These are phyloP conservation scores for Hexactinellida sp. DNA, from an alignment of 37 sponge, comb jelly and placozoan species.

Conservation along the genomic window DNA sequence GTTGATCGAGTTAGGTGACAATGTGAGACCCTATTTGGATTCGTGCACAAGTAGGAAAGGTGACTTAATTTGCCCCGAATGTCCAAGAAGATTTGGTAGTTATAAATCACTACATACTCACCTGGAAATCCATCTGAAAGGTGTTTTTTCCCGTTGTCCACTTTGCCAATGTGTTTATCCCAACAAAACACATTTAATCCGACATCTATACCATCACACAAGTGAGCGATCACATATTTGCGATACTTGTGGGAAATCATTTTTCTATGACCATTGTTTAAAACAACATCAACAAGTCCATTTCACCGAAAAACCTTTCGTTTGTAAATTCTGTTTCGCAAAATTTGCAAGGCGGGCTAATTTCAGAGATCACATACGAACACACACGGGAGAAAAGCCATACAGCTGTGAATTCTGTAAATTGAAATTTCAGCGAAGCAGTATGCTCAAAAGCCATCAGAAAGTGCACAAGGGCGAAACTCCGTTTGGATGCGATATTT, in stretches of 20 bases:
- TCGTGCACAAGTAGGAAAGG: neutral
- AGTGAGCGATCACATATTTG: neutral
- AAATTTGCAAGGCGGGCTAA: neutral
- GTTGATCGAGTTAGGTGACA: neutral
- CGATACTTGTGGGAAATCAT: neutral
- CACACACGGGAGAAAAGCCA: slow-evolving; percentile 6
- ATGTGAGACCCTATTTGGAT: neutral
- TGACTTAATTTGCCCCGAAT: neutral
- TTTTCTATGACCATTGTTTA: neutral
- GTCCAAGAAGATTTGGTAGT: neutral
- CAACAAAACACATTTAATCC: slow-evolving; percentile 3
- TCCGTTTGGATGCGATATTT: neutral
- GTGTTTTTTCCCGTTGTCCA: neutral
- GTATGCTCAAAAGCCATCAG: neutral
- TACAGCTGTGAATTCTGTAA: neutral
- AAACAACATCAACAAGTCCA: neutral
- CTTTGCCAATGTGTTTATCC: neutral
- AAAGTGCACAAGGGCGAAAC: neutral
- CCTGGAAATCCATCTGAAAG: neutral
- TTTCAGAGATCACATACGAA: neutral
- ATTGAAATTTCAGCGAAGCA: neutral
- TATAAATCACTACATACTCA: neutral
- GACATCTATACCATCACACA: neutral
- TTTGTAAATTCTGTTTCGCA: neutral
- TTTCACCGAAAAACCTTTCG: neutral